These are phyloP conservation scores for Neodiprion fabricii DNA, from an alignment of 1,140 invertebrate genomes.

Conservation along the genomic window DNA sequence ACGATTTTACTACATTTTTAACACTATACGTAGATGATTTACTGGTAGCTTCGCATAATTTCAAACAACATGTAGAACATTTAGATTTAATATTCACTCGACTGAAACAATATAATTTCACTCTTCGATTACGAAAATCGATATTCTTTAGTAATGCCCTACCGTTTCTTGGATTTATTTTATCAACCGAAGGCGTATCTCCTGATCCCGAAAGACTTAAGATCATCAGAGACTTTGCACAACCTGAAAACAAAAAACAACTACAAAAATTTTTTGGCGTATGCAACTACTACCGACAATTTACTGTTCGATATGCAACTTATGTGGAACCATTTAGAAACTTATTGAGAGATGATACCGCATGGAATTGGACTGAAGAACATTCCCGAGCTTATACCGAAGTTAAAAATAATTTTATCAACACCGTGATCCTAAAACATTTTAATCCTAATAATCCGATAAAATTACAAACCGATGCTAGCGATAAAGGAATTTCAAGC, in stretches of 20 bases:
- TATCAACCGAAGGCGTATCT: conserved; percentile 22
- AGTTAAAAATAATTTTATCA: conserved; percentile 8
- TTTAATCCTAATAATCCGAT: conserved; percentile 11
- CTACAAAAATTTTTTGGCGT: conserved; percentile 38
- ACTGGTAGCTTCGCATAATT: conserved; percentile 23
- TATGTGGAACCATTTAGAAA: conserved; percentile 20
- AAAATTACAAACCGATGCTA: conserved; percentile 20
- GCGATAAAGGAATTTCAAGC: not conserved
- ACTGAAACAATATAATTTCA: conserved; percentile 18
- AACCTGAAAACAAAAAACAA: conserved; percentile 27
- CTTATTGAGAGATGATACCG: not conserved
- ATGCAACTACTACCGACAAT: conserved; percentile 46
- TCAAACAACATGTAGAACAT: conserved; percentile 30
- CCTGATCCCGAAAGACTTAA: conserved; percentile 24
- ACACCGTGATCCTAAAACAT: conserved; percentile 1
- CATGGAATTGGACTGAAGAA: conserved; percentile 16
- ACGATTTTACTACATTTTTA: conserved; percentile 10
- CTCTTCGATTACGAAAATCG: conserved; percentile 21
- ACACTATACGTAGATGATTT: conserved; percentile 25
- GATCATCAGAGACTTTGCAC: conserved; percentile 25
- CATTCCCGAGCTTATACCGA: conserved; percentile 3
- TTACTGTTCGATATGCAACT: conserved; percentile 10
- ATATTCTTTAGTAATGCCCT: conserved; percentile 13
- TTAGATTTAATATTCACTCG: conserved; percentile 18
- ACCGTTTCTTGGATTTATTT: conserved; percentile 24